phyloP scores from a whole-genome alignment of 2,888 invertebrate genomes.

The Halictus ligatus region DNA sequence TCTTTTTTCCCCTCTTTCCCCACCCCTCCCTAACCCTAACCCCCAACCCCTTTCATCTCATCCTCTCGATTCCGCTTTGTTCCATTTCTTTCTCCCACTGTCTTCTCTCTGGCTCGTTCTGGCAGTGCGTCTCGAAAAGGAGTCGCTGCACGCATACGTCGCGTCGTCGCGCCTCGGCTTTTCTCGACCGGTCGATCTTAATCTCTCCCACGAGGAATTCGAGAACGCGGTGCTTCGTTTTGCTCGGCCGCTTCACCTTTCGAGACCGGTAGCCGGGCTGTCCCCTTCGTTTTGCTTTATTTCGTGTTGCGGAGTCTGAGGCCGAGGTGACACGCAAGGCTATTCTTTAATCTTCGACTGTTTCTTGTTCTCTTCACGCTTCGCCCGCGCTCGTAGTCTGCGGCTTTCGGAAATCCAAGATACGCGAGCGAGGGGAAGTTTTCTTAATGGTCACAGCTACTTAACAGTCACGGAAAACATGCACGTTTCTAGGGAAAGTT shows the following conservation, averaged over 20 bases:
- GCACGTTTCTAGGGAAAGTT: too few species aligned
- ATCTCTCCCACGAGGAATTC: conserved; percentile 74
- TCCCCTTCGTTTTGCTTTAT: neutral
- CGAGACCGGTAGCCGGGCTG: neutral
- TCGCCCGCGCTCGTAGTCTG: neutral
- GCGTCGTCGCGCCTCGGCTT: conserved; percentile 57
- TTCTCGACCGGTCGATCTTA: conserved; percentile 71
- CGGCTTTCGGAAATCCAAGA: neutral
- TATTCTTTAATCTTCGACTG: neutral
- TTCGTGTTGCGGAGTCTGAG: neutral
- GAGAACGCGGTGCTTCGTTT: conserved; percentile 67
- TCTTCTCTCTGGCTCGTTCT: neutral
- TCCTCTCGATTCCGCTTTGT: neutral
- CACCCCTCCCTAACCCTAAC: too few species aligned
- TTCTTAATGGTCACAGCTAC: neutral
- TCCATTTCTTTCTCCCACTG: neutral
- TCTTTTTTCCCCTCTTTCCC: conserved; percentile 34
- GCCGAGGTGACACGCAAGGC: neutral
- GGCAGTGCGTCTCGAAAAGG: conserved; percentile 50
- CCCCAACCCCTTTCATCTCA: neutral
- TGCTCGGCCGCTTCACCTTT: conserved; percentile 4
- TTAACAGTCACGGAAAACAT: neutral
- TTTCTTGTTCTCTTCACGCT: neutral
- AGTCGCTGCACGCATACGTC: conserved; percentile 66
- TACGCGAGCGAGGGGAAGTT: neutral